Evolutionary conservation across 2,113 vertebrate genomes (phyloP), one percentile per base, ranked within the genome.

Genomic region (Ictalurus furcatus): DNA sequence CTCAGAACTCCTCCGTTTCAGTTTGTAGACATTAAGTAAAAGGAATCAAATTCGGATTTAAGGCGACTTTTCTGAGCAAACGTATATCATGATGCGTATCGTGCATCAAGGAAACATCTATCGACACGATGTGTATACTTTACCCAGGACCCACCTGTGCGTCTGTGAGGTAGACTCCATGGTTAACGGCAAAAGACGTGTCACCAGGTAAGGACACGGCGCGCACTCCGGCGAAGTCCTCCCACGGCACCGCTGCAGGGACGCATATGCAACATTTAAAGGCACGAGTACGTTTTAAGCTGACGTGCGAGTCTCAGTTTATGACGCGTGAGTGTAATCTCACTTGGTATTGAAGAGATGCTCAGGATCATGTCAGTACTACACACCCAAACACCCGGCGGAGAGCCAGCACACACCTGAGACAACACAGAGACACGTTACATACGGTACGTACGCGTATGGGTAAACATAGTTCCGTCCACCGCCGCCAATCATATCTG

Each of bases 341-440:
- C 40, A 99, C 98, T 92, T 30, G 96, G 95, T 84, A 92, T 80
- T 0, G 91, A 86, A 1, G 97, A 97, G 56, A 99, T 30, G 0
- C 90, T 94, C 84, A 99, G 95, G 87, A 97, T 95, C 97, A 97
- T 97, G 92, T 99, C 97, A 0, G 98, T 99, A 94, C 98, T 98
- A 95, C 98, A 98, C 87, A 99, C 97, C 98, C 98, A 99, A 40
- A 99, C 96, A 0, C 98, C 98, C 0, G 98, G 97, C 0, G 98
- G 97, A 90, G 97, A 98, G 6, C 97, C 97, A 0, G 95, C 95
- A 34, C 97, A 98, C 74, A 99, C 92, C 98, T 99, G 94, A 23
- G 14, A 88, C 16, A 81, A 80, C 2, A 4, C 61, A 48, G 19
- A 28, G 2, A 56, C 2, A 59, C 25, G 4, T 21, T 1, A 6